Base-by-base conservation (phyloP, 1,140 invertebrate genomes). In the Bicyclus anynana region DNA sequence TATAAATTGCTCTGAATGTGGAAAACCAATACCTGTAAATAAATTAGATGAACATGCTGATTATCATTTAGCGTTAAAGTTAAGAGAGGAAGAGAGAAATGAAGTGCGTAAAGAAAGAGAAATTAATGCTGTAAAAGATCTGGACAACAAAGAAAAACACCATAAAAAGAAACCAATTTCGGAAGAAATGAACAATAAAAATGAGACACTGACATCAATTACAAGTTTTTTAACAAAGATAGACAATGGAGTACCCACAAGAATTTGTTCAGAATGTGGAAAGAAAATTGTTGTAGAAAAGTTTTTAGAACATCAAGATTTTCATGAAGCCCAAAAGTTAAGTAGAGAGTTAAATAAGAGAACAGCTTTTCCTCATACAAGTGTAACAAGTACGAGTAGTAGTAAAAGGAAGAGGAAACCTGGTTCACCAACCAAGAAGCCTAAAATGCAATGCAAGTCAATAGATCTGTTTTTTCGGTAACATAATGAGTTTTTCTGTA, bases 281-380 rank as follows among this genome's bases (percentile, higher is more conserved):
- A 91, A 91, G 67, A 89, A 82, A 65, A 89, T 95, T 26, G 72
- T 84, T 20, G 13, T 82, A n/a, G 81, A 84, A 4, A 92, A 92
- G 57, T 90, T 92, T 71, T 56, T 76, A 10, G 92, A 93, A 67
- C 94, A 95, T 77, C 77, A 89, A 53, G 94, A 95, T 83, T 95
- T 92, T 79, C 94, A 95, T 73, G 80, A 92, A 57, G 94, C 94
- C 3, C 92, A 92, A 69, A 91, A 90, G 67, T 69, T 95, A 26
- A 93, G 92, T 69, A 82, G 85, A 27, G 58, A 67, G 49, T 47
- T 70, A 37, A 70, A 52, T 48, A 66, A 62, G 84, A 86, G 89
- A 71, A 72, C 14, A 76, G 81, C 50, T 65, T 51, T 16, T 71
- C 53, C 29, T 12, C 18, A 37, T 54, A 18, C n/a, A n/a, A n/a